phyloP scores from a whole-genome alignment of 2,113 vertebrate species.

The Eurypyga helias region DNA sequence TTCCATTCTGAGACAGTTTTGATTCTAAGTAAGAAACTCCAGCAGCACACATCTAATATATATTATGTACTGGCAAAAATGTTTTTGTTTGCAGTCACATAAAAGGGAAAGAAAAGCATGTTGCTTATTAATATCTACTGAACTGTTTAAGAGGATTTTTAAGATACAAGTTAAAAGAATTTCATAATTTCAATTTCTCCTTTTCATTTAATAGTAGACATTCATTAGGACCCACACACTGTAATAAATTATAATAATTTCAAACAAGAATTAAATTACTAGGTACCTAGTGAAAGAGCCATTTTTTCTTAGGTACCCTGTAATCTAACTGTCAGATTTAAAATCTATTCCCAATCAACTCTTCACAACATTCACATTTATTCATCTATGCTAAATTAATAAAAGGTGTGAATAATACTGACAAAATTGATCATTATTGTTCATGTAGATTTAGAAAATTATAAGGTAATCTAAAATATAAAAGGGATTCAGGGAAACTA shows the following conservation, averaged over 20 bases:
- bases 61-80: slow-evolving; percentile 55
- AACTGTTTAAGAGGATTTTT: slow-evolving; percentile 83
- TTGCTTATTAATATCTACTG: slow-evolving; percentile 78
- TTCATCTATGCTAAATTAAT: slow-evolving; percentile 99
- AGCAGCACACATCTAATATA: slow-evolving; percentile 24
- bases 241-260: slow-evolving; percentile 99
- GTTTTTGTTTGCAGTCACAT: slow-evolving; percentile 73
- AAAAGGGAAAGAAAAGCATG: slow-evolving; percentile 64
- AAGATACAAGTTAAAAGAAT: slow-evolving; percentile 85
- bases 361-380: slow-evolving; percentile 98
- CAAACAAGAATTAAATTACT: slow-evolving; percentile 98
- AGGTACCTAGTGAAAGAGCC: slow-evolving; percentile 92
- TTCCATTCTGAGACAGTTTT: slow-evolving; percentile 11
- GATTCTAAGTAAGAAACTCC: slow-evolving; percentile 38
- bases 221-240: slow-evolving; percentile 96
- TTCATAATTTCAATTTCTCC: slow-evolving; percentile 94
- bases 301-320: slow-evolving; percentile 91
- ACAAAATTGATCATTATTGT: slow-evolving; percentile 93
- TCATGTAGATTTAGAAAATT: slow-evolving; percentile 96
- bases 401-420: slow-evolving; percentile 93
- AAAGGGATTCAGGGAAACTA: slow-evolving; percentile 89
- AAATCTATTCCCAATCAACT: slow-evolving; percentile 96
- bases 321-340: slow-evolving; percentile 99
- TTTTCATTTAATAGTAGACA: slow-evolving; percentile 96
- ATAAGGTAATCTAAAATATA: slow-evolving; percentile 91